Base-by-base conservation (phyloP, 2,888 invertebrate species). In the Cataglyphis altisquamis region DNA sequence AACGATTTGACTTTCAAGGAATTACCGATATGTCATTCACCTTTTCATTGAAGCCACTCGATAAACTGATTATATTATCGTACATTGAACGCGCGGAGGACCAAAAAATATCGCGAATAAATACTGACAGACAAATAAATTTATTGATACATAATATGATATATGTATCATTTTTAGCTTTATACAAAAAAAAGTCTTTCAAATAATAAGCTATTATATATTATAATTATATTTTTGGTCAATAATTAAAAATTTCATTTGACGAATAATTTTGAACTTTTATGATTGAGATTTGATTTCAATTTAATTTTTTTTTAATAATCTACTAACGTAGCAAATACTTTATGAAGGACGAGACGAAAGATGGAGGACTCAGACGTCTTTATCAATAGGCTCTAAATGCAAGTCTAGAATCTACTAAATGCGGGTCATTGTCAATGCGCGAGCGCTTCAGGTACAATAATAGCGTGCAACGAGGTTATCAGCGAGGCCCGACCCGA, bases 401-500 rank as follows among this genome's bases (percentile, higher is more conserved):
- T 48, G 29, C 18, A 8, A 45, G 10, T 36, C 52, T n/a, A 18
- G 36, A 74, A 52, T 29, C 6, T n/a, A n/a, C 9, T 29, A 64
- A 68, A 52, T 62, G 25, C 39, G 15, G 32, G 29, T 66, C 52
- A 70, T 62, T 48, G 25, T 48, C n/a, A 82, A 66, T 15, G 74
- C 55, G 9, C 55, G 36, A 80, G 0, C 10, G 45, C 39, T 66
- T 55, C 21, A 39, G 21, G 25, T 73, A 66, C 36, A 70, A 84
- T 81, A 63, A 25, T 41, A 32, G 12, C 39, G 48, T 66, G 41
- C 63, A 84, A 82, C 63, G 63, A 63, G 82, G 67, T 86, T 86
- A 84, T 84, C 86, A 82, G 67, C 72, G 70, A 55, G 66, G 36
- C 66, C 82, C 85, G 86, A 84, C 88, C 87, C 86, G 89, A 88